Percentiles rank a stretch among this genome's conserved stretches.
These are phyloP conservation scores for Gobio gobio DNA, from an alignment of 2,113 vertebrate genomes.

Conservation along the genomic window DNA sequence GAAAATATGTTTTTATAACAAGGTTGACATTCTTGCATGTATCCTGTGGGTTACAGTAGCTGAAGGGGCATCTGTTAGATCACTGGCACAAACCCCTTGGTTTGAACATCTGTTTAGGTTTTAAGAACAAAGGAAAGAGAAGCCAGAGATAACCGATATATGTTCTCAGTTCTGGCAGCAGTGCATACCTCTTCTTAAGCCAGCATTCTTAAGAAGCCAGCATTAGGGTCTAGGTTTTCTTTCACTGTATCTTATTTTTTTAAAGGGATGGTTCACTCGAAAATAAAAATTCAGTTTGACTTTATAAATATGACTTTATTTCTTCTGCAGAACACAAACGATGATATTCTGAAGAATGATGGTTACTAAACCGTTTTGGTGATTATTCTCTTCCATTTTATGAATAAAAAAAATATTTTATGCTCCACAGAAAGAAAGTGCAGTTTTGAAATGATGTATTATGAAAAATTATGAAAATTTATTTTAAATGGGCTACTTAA, in stretches of 20 bases:
- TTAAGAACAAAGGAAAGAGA: conserved; percentile 62
- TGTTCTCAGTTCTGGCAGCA: conserved; percentile 48
- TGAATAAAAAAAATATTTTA: not conserved
- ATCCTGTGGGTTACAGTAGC: conserved; percentile 41
- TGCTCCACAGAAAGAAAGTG: not conserved
- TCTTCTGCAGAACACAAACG: not conserved
- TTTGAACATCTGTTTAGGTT: conserved; percentile 68
- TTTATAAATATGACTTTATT: not conserved
- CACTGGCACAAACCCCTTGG: conserved; percentile 33
- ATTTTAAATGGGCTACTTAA: no score
- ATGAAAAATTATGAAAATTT: no score
- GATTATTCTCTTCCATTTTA: not conserved
- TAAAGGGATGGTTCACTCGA: not conserved
- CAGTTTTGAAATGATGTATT: not conserved
- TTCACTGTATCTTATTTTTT: not conserved
- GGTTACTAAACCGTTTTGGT: not conserved
- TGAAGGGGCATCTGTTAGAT: conserved; percentile 46
- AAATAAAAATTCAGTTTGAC: not conserved
- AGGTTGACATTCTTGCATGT: conserved; percentile 47
- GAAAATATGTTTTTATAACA: conserved; percentile 56
- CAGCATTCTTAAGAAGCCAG: not conserved
- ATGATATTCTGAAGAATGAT: not conserved
- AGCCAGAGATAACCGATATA: conserved; percentile 62
- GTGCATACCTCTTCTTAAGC: conserved; percentile 46
- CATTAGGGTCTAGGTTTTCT: not conserved